A percentile compares a stretch with the other conserved stretches of the same genome.
Evolutionary conservation across 2,888 invertebrate species (phyloP).

Genomic region (Drosophila austrosaltans): DNA sequence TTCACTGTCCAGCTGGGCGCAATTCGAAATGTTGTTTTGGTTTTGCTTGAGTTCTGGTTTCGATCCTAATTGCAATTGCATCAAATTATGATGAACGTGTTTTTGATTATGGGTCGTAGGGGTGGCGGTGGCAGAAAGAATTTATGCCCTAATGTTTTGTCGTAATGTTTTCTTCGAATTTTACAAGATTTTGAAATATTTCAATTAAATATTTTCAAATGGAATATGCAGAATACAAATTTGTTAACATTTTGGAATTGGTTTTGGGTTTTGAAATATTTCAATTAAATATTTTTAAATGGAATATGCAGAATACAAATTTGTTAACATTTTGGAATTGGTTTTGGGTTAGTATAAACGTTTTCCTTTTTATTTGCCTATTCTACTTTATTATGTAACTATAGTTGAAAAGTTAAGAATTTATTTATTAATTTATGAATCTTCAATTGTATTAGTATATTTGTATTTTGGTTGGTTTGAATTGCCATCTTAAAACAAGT

Average conservation of each 20-base stretch:
- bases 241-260: too few species aligned
- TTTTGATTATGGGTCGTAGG: slow-evolving; percentile 57
- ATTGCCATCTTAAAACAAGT: too few species aligned
- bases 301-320: too few species aligned
- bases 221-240: too few species aligned
- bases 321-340: too few species aligned
- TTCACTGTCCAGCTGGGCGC: slow-evolving; percentile 58
- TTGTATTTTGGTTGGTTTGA: too few species aligned
- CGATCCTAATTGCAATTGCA: slow-evolving; percentile 58
- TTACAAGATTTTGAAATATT: neutral
- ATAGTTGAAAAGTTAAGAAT: too few species aligned
- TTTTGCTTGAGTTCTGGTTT: slow-evolving; percentile 58
- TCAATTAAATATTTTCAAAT: neutral
- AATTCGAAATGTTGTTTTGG: slow-evolving; percentile 62
- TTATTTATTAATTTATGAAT: too few species aligned
- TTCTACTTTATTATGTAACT: too few species aligned
- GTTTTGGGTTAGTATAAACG: neutral
- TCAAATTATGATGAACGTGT: slow-evolving; percentile 64
- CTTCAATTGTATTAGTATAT: too few species aligned
- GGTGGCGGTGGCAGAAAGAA: slow-evolving; percentile 1
- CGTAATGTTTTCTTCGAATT: neutral
- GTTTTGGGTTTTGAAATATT: neutral
- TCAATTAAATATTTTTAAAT: neutral
- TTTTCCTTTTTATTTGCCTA: too few species aligned
- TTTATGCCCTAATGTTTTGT: neutral